These are phyloP conservation scores for Paracyclopina nana DNA, from an alignment of 1,140 invertebrate species.

Conservation along the genomic window DNA sequence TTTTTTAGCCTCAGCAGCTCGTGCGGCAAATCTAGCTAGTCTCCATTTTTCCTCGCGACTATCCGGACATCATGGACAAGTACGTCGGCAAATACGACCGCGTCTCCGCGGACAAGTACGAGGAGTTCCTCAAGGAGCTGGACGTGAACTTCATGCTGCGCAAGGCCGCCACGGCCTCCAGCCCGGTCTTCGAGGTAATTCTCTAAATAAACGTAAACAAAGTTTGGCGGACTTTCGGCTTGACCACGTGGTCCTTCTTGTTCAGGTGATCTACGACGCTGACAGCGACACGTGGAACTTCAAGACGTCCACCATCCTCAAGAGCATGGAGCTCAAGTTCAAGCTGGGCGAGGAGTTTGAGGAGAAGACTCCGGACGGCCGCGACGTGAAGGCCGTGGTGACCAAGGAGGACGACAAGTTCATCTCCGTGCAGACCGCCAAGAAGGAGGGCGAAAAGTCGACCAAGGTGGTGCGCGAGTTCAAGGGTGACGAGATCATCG, in stretches of 20 bases:
- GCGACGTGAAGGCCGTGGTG: conserved; percentile 5
- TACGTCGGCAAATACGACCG: conserved; percentile 15
- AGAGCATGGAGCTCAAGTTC: conserved; percentile 16
- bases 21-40: too few relatives aligned
- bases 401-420: conserved; percentile 14
- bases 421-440: conserved; percentile 14
- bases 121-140: conserved; percentile 14
- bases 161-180: conserved; percentile 14
- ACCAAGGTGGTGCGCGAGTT: conserved; percentile 16
- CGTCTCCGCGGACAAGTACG: conserved; percentile 12
- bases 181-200: conserved; percentile 8
- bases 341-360: conserved; percentile 16
- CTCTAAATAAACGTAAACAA: background rate
- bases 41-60: too few relatives aligned
- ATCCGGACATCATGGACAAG: background rate
- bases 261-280: background rate
- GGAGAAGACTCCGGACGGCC: conserved; percentile 15
- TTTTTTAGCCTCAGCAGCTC: too few relatives aligned
- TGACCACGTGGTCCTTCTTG: background rate
- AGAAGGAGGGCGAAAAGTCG: conserved; percentile 16
- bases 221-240: background rate
- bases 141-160: conserved; percentile 12
- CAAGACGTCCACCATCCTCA: conserved; percentile 10
- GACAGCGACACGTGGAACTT: conserved; percentile 9
- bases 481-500: conserved; percentile 4